Percentiles rank a stretch among this genome's conserved stretches.
phyloP scores from a whole-genome alignment of 1,140 invertebrate genomes.

The Theocolax elegans region DNA sequence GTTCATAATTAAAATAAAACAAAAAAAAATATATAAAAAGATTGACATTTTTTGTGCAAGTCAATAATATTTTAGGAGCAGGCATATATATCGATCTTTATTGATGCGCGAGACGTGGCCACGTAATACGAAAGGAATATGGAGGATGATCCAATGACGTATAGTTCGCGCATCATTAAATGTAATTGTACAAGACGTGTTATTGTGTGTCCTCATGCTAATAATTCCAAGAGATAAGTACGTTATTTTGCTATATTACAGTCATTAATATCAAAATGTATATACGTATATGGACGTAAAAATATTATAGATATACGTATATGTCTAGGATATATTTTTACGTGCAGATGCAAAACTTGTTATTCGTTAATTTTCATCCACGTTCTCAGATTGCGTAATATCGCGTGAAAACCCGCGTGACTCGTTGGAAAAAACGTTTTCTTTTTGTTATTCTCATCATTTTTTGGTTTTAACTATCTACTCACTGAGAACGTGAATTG shows the following conservation, averaged over 20 bases:
- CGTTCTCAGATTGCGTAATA: conserved; percentile 6
- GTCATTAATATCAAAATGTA: conserved; percentile 5
- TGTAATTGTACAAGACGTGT: conserved; percentile 44
- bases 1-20: too few species aligned
- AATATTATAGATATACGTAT: too few species aligned
- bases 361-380: conserved; percentile 11
- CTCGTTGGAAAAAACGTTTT: too few species aligned
- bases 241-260: conserved; percentile 49
- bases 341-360: conserved; percentile 1
- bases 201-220: conserved; percentile 49
- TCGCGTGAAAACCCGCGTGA: too few species aligned
- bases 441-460: too few species aligned
- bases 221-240: conserved; percentile 50
- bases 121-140: conserved; percentile 13
- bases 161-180: conserved; percentile 36
- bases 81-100: too few species aligned
- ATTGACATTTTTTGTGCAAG: too few species aligned
- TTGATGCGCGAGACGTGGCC: too few species aligned
- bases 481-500: conserved; percentile 5
- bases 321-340: background rate
- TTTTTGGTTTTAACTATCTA: conserved; percentile 14
- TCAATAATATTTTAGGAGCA: too few species aligned
- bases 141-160: conserved; percentile 4
- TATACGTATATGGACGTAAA: background rate
- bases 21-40: too few species aligned